Conservation (phyloP, 2,113 vertebrate species). For the Mobula hypostoma region DNA sequence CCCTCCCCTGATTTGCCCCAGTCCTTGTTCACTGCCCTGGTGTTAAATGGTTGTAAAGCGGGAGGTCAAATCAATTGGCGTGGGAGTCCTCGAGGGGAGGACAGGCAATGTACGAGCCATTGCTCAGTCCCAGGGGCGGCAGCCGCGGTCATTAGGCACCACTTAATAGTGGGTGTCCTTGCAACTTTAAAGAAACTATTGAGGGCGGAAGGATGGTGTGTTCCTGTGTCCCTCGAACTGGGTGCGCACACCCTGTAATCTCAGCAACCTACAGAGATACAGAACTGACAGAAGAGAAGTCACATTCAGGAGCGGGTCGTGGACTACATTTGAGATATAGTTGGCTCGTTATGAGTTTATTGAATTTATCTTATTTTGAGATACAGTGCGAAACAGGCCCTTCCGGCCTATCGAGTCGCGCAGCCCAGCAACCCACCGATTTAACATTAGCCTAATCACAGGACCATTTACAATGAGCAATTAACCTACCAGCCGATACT, state of each 20-base stretch:
- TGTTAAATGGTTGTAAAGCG: slow-evolving; percentile 26
- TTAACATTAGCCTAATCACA: no score
- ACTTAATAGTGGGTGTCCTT: neutral
- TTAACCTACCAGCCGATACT: no score
- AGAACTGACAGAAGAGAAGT: neutral
- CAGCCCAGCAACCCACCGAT: no score
- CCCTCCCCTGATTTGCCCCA: neutral
- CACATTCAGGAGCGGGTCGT: neutral
- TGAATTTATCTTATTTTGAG: no score
- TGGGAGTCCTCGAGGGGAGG: neutral
- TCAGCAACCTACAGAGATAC: neutral
- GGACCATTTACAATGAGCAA: no score
- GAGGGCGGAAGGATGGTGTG: neutral
- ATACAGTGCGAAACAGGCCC: no score
- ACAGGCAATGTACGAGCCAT: neutral
- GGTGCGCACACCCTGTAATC: neutral
- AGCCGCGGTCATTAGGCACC: slow-evolving; percentile 1
- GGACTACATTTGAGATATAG: neutral
- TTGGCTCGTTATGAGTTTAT: neutral
- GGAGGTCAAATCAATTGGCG: slow-evolving; percentile 26
- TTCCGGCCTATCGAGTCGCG: no score
- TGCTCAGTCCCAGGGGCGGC: neutral
- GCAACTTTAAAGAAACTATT: neutral
- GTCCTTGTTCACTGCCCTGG: neutral
- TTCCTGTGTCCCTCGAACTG: neutral